Base-by-base conservation (phyloP, 2,888 invertebrate species). In the Athripsodes cinereus region DNA sequence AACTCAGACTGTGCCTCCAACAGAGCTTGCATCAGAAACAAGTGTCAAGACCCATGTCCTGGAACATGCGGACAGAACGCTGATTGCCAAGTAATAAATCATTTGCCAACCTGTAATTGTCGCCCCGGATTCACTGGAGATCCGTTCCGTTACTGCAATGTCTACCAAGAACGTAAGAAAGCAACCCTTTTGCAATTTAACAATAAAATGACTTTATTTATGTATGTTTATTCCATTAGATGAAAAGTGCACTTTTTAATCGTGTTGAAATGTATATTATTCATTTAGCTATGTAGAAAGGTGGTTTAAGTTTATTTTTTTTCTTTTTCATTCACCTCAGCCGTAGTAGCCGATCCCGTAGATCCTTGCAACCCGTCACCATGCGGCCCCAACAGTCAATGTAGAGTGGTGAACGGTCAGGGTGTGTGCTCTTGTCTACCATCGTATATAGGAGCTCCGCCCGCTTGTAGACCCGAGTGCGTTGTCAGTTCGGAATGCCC, bases 31-130 rank as follows among this genome's bases (percentile, higher is more conserved):
- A 79, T 87, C 52, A 89, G 89, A 69, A 89, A 89, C 72, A 91
- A 90, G 77, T 93, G 93, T 70, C 81, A 81, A 67, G 86, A 92
- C 74, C 92, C 92, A 20, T 93, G 92, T 68, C 81, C 84, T 22
- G 89, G 89, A 65, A 86, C 88, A 31, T 92, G 92, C 69, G 92
- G 92, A 51, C 77, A 89, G 66, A 90, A 92, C 70, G 89, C 92
- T 2, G 85, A 88, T 71, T 93, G 93, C 70, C 83, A 83, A 55
- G 90, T 92, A 2, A 80, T 84, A 66, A 90, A 92, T 71, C 93
- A 94, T 71, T 84, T 87, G 53, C 91, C 93, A 2, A 83, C 86
- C 26, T 92, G 92, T 68, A 81, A 81, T 52, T 92, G 92, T 70
- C 68, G 84, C 50, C 73, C 82, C 47, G 89, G 88, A 64, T 88